Percentiles rank a stretch among this genome's conserved stretches.
Evolutionary conservation across 2,113 vertebrate genomes (phyloP).

Genomic region (Neodon shergylaensis): DNA sequence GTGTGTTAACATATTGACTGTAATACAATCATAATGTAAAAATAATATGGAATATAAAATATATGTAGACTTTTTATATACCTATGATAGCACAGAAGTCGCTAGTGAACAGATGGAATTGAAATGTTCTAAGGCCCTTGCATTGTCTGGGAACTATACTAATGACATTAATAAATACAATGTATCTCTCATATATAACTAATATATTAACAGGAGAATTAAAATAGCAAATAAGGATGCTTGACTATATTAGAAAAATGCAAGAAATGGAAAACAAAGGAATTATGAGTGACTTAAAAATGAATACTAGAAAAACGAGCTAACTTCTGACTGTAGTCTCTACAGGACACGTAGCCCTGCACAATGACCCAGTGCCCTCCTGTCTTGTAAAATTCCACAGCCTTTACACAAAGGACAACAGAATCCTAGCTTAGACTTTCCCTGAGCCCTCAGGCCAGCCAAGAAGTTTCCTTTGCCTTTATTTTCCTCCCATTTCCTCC

Average conservation of each 20-base stretch:
- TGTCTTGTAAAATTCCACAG: background rate
- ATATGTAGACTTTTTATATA: background rate
- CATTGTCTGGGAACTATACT: background rate
- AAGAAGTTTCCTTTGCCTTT: background rate
- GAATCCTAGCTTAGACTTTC: background rate
- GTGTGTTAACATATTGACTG: slow-evolving; percentile 3
- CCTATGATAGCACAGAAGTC: background rate
- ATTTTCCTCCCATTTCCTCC: background rate
- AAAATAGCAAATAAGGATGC: background rate
- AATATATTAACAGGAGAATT: background rate
- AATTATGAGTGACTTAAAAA: background rate
- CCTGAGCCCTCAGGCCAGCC: background rate
- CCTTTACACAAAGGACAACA: background rate
- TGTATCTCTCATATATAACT: background rate
- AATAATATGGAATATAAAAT: background rate
- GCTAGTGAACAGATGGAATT: background rate
- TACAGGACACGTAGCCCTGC: background rate
- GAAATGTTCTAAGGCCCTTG: slow-evolving; percentile 1
- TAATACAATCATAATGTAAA: background rate
- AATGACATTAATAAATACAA: background rate
- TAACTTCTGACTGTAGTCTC: background rate
- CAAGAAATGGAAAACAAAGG: slow-evolving; percentile 12
- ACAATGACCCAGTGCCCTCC: background rate
- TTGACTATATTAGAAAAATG: background rate
- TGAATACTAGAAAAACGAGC: background rate